Evolutionary conservation across 2,113 vertebrate species (phyloP).

Genomic region (Anhinga anhinga): DNA sequence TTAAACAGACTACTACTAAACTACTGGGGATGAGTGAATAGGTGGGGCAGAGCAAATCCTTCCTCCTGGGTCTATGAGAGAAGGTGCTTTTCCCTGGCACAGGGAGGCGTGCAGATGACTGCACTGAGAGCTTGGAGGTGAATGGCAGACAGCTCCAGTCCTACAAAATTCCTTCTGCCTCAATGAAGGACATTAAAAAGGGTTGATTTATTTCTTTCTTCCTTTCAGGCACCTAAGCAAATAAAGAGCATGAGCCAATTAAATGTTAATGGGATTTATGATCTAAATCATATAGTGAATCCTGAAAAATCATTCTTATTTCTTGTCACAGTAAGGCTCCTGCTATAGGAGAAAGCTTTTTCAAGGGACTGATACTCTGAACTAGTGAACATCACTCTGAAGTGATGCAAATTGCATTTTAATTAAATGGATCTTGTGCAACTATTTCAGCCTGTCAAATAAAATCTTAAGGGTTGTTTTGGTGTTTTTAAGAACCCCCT

Average conservation of each 20-base stretch:
- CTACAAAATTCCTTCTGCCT: neutral
- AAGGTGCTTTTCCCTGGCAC: accelerated
- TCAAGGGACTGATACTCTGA: neutral
- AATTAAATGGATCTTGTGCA: neutral
- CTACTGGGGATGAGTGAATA: too few relatives aligned
- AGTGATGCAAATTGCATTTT: neutral
- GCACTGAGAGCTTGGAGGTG: neutral
- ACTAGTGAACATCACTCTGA: neutral
- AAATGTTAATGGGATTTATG: conserved; percentile 19
- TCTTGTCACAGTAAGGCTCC: neutral
- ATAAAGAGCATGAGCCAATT: neutral
- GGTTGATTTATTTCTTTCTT: neutral
- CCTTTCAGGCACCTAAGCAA: neutral
- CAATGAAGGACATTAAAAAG: neutral
- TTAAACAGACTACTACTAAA: neutral
- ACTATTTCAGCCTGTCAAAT: neutral
- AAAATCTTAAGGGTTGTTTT: neutral
- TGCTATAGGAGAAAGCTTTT: neutral
- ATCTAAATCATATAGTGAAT: neutral
- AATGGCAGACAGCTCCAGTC: neutral
- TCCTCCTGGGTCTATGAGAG: neutral
- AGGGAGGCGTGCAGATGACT: accelerated
- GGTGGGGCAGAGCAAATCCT: neutral
- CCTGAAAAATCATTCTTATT: neutral
- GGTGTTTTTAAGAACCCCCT: neutral